Base-by-base conservation (phyloP, 2,113 vertebrate genomes). In the Pachypanchax playfairii region DNA sequence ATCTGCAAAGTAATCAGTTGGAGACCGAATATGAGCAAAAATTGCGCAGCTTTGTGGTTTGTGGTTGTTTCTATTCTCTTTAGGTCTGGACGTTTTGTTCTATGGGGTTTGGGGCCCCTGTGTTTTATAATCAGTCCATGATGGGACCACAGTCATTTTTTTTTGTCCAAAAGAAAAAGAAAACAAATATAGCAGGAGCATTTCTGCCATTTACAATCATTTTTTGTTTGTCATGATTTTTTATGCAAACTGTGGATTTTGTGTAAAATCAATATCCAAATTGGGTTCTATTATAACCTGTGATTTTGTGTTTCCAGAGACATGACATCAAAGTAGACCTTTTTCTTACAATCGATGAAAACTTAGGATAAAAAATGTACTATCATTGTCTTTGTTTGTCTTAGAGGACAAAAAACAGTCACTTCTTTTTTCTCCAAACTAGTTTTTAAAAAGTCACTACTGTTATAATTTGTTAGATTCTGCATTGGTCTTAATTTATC, bases 51-150 rank as follows among this genome's bases (percentile, higher is more conserved):
- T 26, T 31, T 36, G 51, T 55, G 52, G 52, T 55, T 39, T 55
- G 52, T 39, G 52, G 35, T 41, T 12, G 14, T 55, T 39, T 38
- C 9, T 1, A 26, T 22, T 39, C 24, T 55, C 35, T 55, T 55
- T 24, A 18, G 26, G 15, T 55, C 22, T n/a, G 22, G n/a, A 24
- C 10, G 28, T 33, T 18, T 51, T 20, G 25, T 26, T 43, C n/a
- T 13, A 13, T 6, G 22, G 22, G 39, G 54, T 20, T 18, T 12
- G 54, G 22, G 39, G 38, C 24, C n/a, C 17, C 52, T 29, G 29
- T 57, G 54, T 57, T 57, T 43, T 25, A 41, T 41, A 42, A 56
- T 42, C 36, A 42, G 38, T 28, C 38, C 53, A 28, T 41, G 38
- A 56, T 56, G 54, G 39, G 25, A 43, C 54, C n/a, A 2, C 38